These are phyloP conservation scores for Chionomys nivalis DNA, from an alignment of 2,113 vertebrate genomes.

Conservation along the genomic window DNA sequence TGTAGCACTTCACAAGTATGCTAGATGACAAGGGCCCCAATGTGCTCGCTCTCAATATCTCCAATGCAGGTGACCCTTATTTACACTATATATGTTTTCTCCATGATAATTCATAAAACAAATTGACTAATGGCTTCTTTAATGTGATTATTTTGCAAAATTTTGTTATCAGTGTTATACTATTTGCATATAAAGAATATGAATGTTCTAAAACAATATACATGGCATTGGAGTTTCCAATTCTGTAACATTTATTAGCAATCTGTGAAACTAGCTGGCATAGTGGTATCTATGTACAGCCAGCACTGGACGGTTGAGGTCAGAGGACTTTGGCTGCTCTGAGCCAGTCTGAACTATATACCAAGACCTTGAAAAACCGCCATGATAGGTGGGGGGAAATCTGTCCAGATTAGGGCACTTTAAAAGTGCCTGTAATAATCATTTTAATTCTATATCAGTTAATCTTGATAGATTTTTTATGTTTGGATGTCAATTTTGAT, in stretches of 20 bases:
- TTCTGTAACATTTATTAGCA: neutral
- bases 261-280: neutral
- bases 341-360: neutral
- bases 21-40: neutral
- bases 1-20: neutral
- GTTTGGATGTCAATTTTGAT: neutral
- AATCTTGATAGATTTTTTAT: slow-evolving; percentile 7
- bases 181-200: neutral
- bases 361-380: neutral
- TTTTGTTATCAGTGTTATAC: neutral
- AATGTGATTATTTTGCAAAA: neutral
- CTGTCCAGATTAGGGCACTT: neutral
- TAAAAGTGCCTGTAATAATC: neutral
- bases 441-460: slow-evolving; percentile 21
- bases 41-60: neutral
- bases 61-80: neutral
- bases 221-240: neutral
- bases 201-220: neutral
- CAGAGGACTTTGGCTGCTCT: neutral
- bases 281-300: neutral
- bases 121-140: neutral
- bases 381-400: neutral
- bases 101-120: neutral
- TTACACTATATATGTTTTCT: neutral
- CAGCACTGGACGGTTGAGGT: neutral